Evolutionary conservation across 2,113 vertebrate species (phyloP), one percentile per base, ranked within the genome.

Genomic region (Pelmatolapia mariae): DNA sequence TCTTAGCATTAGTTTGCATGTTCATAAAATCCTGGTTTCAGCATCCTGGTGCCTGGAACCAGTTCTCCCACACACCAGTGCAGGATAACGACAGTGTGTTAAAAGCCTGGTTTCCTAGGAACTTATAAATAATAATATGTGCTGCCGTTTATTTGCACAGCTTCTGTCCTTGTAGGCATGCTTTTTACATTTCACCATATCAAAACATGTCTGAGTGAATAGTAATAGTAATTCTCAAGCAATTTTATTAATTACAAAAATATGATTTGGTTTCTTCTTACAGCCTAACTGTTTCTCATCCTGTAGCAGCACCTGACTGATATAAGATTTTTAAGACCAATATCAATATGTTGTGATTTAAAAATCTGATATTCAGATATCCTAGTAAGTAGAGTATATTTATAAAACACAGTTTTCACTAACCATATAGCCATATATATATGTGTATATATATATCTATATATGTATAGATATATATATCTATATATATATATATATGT

Each of bases 401-500:
- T 26, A 8, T 26, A 57, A 56, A 57, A 15, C 22, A 57, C 8
- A 52, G 50, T 52, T 52, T 52, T 50, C 47, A 50, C 47, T 50
- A 2, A 50, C 16, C 45, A 8, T 47, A 47, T 47, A 47, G 4
- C 0, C 0, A 45, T 7, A 47, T 0, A 47, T 47, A 47, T 7
- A 47, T 45, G 3, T 15, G 0, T 6, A 0, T 50, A 1, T 18
- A 2, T 18, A 16, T 16, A 4, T 4, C n/a, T n/a, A n/a, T n/a
- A n/a, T n/a, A n/a, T n/a, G n/a, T n/a, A n/a, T n/a, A n/a, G n/a
- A n/a, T n/a, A n/a, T n/a, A n/a, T n/a, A n/a, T n/a, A n/a, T 6
- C 0, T 47, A 1, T 16, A 2, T 16, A 16, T 16, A 4, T 4
- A 43, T 43, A 6, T 13, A 43, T 13, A 43, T 6, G 13, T 6